A percentile compares a stretch with the other conserved stretches of the same genome.
Conservation (phyloP, 1,140 invertebrate species). For the Drosophila sucinea region DNA sequence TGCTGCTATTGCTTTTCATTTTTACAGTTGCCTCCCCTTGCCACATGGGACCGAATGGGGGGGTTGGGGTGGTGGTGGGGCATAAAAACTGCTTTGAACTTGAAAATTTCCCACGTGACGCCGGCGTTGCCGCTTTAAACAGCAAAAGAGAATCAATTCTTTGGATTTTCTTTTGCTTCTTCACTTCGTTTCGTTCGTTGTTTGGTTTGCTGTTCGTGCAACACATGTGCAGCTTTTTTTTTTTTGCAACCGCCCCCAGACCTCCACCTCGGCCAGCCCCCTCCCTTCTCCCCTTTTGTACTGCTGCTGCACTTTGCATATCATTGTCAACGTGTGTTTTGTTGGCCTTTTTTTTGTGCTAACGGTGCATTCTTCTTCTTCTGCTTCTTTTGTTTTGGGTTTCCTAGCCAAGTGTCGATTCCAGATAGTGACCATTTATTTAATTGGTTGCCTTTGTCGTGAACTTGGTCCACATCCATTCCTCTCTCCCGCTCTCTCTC, state of each 20-base stretch:
- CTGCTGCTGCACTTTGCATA: slow-evolving; percentile 63
- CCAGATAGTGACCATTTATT: slow-evolving; percentile 18
- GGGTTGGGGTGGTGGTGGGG: slow-evolving; percentile 35
- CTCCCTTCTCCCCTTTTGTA: background rate
- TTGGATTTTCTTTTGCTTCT: slow-evolving; percentile 6
- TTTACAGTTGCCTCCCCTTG: slow-evolving; percentile 65
- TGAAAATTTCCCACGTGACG: slow-evolving; percentile 80
- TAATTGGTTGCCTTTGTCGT: slow-evolving; percentile 18
- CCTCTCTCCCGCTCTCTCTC: too few species aligned
- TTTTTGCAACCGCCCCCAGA: background rate
- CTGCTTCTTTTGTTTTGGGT: slow-evolving; percentile 16
- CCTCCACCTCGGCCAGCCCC: slow-evolving; percentile 13
- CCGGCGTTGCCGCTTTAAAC: slow-evolving; percentile 47
- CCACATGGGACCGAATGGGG: background rate
- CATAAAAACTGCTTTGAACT: slow-evolving; percentile 74
- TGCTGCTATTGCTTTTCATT: slow-evolving; percentile 33
- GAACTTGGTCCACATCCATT: slow-evolving; percentile 6
- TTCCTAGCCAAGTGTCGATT: slow-evolving; percentile 26
- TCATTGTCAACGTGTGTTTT: slow-evolving; percentile 45
- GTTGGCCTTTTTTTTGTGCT: slow-evolving; percentile 23
- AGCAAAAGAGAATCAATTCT: slow-evolving; percentile 44
- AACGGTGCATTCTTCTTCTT: slow-evolving; percentile 48
- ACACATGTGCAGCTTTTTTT: slow-evolving; percentile 44
- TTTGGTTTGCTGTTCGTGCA: slow-evolving; percentile 38
- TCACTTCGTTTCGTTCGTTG: slow-evolving; percentile 9